Evolutionary conservation across 2,888 invertebrate genomes (phyloP).

Genomic region (Mechanitis messenoides): DNA sequence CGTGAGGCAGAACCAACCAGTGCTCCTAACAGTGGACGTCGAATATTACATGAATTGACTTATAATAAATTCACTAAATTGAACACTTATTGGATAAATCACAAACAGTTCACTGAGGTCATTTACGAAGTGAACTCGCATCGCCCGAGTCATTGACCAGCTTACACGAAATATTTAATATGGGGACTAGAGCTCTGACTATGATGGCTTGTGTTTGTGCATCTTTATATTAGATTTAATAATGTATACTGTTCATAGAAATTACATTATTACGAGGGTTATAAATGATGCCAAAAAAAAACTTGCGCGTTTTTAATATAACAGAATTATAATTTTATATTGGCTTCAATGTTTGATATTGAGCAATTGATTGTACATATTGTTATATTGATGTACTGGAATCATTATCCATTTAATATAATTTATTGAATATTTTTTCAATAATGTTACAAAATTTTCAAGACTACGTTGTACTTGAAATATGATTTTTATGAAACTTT

Average conservation of each 20-base stretch:
- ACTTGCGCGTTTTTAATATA: conserved; percentile 12
- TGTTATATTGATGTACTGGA: no score
- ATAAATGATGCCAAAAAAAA: conserved; percentile 8
- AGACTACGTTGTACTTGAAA: background rate
- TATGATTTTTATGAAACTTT: background rate
- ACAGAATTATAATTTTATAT: conserved; percentile 13
- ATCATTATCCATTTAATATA: no score
- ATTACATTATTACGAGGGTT: background rate
- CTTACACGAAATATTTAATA: conserved; percentile 57
- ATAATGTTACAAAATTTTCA: no score
- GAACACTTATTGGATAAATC: conserved; percentile 76
- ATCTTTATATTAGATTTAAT: conserved; percentile 25
- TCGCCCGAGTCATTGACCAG: conserved; percentile 41
- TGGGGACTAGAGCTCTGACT: conserved; percentile 73
- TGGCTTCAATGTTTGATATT: conserved; percentile 9
- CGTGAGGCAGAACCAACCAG: conserved; percentile 26
- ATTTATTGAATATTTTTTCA: no score
- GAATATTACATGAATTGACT: conserved; percentile 68
- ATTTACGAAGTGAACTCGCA: conserved; percentile 59
- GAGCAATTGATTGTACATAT: conserved; percentile 7
- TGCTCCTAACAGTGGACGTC: conserved; percentile 53
- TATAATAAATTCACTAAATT: conserved; percentile 63
- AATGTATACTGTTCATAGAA: conserved; percentile 17
- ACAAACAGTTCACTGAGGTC: conserved; percentile 74
- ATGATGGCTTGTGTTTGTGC: conserved; percentile 58